Evolutionary conservation across 2,888 invertebrate species (phyloP), one percentile per base, ranked within the genome.

Genomic region (Noctua pronuba): DNA sequence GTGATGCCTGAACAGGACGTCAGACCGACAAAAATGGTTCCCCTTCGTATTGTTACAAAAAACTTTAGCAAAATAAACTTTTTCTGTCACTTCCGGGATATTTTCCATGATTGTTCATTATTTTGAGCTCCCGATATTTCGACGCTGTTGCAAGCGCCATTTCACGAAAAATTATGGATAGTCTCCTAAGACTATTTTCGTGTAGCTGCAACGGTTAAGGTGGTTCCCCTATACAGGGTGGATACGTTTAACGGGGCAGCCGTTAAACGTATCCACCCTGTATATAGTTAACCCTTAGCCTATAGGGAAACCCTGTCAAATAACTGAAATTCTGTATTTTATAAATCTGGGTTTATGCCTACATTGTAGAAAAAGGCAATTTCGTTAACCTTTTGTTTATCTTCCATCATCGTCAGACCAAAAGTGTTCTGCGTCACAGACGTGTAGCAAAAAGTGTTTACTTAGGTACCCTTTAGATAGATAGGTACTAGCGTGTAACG

Each of bases 401-500:
- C 7, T 41, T 58, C 16, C 44, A 38, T 70, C 49, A 60, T 18
- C 21, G 49, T 52, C 35, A 52, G 49, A 35, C 24, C 24, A 11
- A 78, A 55, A 78, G n/a, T 77, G 6, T 60, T 65, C 49, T 49
- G 52, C 41, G 64, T 58, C 44, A 78, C 69, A 69, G 52, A 44
- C 24, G 41, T 44, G 44, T 41, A 31, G 46, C 38, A 38, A 77
- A 76, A 67, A 38, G 24, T 70, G 69, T 83, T 83, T 80, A 66
- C 52, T 79, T 70, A 78, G 68, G 35, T 41, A 21, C 21, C n/a
- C n/a, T 69, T 64, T 49, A 65, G 13, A 16, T 69, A 66, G n/a
- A 16, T 69, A 65, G 65, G 28, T 52, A 18, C 75, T 44, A 16
- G 38, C 66, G 49, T 77, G 31, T 44, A 69, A 52, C n/a, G n/a